phyloP scores from a whole-genome alignment of 2,797 vertebrate species.

The Poeciliopsis turneri region DNA sequence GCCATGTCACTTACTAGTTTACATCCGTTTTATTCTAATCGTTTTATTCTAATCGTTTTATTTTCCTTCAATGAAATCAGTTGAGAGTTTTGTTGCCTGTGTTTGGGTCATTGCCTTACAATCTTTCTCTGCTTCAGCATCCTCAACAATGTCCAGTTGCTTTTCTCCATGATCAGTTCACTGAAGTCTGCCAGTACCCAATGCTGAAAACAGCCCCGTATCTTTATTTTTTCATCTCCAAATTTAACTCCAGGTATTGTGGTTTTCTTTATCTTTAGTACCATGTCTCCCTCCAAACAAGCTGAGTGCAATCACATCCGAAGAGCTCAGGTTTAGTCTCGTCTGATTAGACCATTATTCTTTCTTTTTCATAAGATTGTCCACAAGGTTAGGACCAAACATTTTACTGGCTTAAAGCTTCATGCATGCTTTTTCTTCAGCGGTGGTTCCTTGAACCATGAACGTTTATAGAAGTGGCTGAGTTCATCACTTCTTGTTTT shows the following conservation, averaged over 20 bases:
- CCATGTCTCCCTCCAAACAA: not conserved
- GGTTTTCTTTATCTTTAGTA: not conserved
- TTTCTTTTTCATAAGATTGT: not conserved
- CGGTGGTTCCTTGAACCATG: not conserved
- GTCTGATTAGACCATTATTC: not conserved
- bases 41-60: not conserved
- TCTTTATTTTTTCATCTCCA: not conserved
- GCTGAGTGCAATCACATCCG: not conserved
- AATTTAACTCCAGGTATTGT: not conserved
- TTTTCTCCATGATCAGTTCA: not conserved
- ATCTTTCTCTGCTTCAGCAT: not conserved
- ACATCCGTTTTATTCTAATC: not conserved
- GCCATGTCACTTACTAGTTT: not conserved
- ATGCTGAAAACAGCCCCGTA: not conserved
- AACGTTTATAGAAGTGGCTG: not conserved
- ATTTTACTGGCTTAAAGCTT: not conserved
- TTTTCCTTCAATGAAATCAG: not conserved
- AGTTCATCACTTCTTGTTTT: not conserved
- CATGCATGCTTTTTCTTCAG: not conserved
- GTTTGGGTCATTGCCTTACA: not conserved
- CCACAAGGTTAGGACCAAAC: not conserved
- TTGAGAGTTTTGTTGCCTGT: not conserved
- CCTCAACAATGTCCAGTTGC: not conserved
- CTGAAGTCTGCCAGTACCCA: not conserved
- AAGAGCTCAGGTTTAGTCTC: not conserved